These are phyloP conservation scores for Pomatorhinus ruficollis DNA, from an alignment of 2,113 vertebrate genomes.

Conservation along the genomic window DNA sequence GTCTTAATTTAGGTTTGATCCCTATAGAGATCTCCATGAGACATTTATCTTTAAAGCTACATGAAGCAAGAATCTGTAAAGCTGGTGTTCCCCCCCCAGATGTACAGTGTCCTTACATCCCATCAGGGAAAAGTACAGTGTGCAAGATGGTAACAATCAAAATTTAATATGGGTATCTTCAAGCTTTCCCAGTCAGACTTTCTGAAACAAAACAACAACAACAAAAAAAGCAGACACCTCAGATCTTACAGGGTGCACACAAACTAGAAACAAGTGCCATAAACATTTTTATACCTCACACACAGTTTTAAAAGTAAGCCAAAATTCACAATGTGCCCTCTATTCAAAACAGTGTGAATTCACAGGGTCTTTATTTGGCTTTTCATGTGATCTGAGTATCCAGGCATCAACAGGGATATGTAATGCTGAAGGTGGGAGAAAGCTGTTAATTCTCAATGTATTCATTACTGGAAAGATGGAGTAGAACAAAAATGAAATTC, in stretches of 20 bases:
- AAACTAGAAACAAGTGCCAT: background rate
- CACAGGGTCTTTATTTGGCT: background rate
- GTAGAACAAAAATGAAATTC: background rate
- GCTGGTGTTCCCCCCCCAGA: accelerated
- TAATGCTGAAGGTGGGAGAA: background rate
- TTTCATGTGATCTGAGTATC: background rate
- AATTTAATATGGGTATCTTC: background rate
- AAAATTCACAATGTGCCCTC: background rate
- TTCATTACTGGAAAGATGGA: background rate
- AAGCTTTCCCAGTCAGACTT: background rate
- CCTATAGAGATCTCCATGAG: background rate
- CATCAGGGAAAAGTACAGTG: background rate
- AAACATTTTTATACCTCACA: background rate
- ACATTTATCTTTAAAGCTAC: background rate
- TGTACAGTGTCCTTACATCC: background rate
- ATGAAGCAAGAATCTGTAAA: background rate
- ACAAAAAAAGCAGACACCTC: background rate
- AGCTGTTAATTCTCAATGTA: background rate
- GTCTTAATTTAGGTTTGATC: background rate
- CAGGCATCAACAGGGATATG: background rate
- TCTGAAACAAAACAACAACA: background rate
- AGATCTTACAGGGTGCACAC: background rate
- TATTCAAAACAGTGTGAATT: background rate
- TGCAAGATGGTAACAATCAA: background rate
- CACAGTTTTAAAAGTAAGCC: background rate